These are phyloP conservation scores for Lepus oiostolus DNA, from an alignment of 2,797 vertebrate genomes.

Conservation along the genomic window DNA sequence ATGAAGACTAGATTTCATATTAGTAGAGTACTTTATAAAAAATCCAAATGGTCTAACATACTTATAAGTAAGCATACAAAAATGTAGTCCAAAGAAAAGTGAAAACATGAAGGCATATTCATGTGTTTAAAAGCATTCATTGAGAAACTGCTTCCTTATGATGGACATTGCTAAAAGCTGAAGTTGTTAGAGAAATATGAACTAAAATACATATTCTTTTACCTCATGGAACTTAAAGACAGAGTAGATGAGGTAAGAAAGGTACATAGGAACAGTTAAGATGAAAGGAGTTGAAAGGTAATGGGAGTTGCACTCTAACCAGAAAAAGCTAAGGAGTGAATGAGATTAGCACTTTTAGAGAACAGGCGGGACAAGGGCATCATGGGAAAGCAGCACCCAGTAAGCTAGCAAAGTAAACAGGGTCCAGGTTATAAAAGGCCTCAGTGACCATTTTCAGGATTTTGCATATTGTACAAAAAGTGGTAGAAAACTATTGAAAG, in stretches of 20 bases:
- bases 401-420: neutral
- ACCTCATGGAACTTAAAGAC: neutral
- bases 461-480: neutral
- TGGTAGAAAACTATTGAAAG: neutral
- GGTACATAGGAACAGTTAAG: neutral
- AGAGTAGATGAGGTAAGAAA: neutral
- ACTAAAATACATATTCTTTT: neutral
- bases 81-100: neutral
- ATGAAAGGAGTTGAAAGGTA: neutral
- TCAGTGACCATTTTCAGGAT: neutral
- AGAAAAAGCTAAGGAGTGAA: neutral
- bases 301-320: neutral
- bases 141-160: neutral
- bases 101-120: neutral
- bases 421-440: neutral
- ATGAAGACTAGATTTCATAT: neutral
- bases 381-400: neutral
- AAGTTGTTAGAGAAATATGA: neutral
- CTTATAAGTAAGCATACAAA: neutral
- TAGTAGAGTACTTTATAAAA: neutral
- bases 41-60: neutral
- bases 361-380: neutral
- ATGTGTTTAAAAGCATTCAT: neutral
- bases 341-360: neutral
- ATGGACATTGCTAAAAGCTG: neutral